Evolutionary conservation across 2,113 vertebrate species (phyloP).

Genomic region (Procavia capensis): DNA sequence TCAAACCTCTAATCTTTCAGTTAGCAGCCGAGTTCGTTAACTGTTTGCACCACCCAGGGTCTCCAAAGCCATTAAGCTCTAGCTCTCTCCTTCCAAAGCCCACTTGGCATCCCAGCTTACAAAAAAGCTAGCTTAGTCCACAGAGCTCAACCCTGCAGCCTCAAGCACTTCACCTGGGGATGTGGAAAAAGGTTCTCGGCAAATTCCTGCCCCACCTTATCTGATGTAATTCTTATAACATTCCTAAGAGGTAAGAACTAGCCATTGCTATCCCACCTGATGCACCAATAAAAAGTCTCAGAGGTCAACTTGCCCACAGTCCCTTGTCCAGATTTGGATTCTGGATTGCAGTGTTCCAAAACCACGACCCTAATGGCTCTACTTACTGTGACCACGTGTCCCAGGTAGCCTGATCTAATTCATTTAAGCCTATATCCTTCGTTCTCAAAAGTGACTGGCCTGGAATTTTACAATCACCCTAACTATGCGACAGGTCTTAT

Average conservation of each 20-base stretch:
- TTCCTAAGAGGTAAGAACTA: background rate
- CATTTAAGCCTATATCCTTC: background rate
- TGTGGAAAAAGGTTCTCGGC: background rate
- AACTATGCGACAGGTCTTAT: accelerated
- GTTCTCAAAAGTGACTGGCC: background rate
- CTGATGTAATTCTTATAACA: background rate
- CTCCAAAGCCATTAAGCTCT: background rate
- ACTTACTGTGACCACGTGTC: background rate
- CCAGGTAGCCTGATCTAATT: background rate
- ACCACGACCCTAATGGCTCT: background rate
- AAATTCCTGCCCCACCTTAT: background rate
- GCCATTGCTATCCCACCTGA: background rate
- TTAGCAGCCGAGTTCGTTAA: no score
- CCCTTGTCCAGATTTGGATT: background rate
- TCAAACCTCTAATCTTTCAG: no score
- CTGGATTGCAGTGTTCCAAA: background rate
- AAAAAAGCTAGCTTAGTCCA: background rate
- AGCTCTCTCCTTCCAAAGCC: background rate
- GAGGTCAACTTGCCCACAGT: background rate
- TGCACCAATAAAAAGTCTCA: background rate
- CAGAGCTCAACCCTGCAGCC: background rate
- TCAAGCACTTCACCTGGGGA: background rate
- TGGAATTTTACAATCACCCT: background rate
- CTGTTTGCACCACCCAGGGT: no score
- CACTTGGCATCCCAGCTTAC: background rate